Evolutionary conservation across 2,113 vertebrate species (phyloP), one percentile per base, ranked within the genome.

Genomic region (Hydropotes inermis): DNA sequence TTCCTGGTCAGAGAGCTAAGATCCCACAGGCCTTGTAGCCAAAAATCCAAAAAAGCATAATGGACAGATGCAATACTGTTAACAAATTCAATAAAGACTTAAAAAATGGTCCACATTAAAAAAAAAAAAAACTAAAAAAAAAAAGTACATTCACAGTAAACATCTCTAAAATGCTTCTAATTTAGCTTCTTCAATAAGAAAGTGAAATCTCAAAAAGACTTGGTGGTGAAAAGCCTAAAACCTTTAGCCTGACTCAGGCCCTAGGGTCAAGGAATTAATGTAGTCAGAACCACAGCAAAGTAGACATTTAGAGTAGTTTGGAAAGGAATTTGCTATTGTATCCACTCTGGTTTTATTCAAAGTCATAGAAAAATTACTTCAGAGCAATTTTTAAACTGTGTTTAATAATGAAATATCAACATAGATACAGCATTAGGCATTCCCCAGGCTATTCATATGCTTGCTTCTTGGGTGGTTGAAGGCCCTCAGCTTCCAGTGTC

Each of bases 391-490:
- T 94, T 36, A 93, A 87, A 79, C 82, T 74, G 13, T 43, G 89
- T 82, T 97, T 87, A 87, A 91, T 60, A 84, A 90, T 70, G 21
- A 93, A 94, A 82, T 61, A 25, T n/a, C 30, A 84, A 81, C 81
- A 45, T 54, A 61, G 84, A 89, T 47, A 91, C 21, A 96, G 57
- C 14, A 30, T 15, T n/a, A 87, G 60, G 52, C 61, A 50, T 93
- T 97, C 92, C 61, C 88, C 17, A 36, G 43, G 43, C 55, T 87
- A 64, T 82, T 81, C 11, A 45, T 27, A 76, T 45, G 6, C 86
- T 98, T 54, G 10, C 86, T 98, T 87, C 54, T 87, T 91, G 89
- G 91, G 87, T 96, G 81, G 92, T 28, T 52, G 84, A 96, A 85
- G 25, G 12, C 28, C 33, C 45, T 97, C 86, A 70, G 60, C 43